Evolutionary conservation across 2,113 vertebrate species (phyloP).

Genomic region (Callospermophilus lateralis): DNA sequence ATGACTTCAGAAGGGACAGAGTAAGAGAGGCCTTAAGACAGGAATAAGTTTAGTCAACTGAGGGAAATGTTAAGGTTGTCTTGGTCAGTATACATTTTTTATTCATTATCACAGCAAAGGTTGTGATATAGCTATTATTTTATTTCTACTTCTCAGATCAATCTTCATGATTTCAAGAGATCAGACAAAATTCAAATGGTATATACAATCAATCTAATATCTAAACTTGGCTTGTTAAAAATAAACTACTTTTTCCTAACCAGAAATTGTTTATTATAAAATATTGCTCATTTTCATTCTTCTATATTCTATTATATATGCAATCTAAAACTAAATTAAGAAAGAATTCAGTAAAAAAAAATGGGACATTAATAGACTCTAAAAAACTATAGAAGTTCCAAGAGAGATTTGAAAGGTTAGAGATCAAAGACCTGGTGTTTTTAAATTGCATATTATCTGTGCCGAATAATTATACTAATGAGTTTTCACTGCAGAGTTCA

Average conservation of each 20-base stretch:
- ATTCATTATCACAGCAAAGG: not conserved
- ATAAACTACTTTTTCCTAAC: not conserved
- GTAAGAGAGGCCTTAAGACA: rapidly evolving
- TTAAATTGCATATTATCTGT: slow-evolving; percentile 75
- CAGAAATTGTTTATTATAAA: slow-evolving; percentile 36
- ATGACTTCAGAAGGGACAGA: not conserved
- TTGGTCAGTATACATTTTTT: not conserved
- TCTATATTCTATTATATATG: not conserved
- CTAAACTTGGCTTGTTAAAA: not conserved
- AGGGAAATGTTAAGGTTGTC: not conserved
- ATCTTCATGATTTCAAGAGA: not conserved
- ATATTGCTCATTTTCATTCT: not conserved
- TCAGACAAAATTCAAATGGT: not conserved
- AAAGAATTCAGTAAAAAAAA: not conserved
- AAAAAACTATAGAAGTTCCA: slow-evolving; percentile 59
- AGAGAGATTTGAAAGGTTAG: slow-evolving; percentile 73
- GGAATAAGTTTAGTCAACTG: not conserved
- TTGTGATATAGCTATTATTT: not conserved
- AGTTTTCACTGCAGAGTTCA: slow-evolving; percentile 66
- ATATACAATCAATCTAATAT: not conserved
- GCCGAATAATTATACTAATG: slow-evolving; percentile 72
- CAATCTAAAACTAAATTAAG: slow-evolving; percentile 47
- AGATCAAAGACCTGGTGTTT: slow-evolving; percentile 73
- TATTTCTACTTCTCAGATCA: not conserved
- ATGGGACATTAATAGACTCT: slow-evolving; percentile 49